These are phyloP conservation scores for Apis laboriosa DNA, from an alignment of 1,140 invertebrate species.

Conservation along the genomic window DNA sequence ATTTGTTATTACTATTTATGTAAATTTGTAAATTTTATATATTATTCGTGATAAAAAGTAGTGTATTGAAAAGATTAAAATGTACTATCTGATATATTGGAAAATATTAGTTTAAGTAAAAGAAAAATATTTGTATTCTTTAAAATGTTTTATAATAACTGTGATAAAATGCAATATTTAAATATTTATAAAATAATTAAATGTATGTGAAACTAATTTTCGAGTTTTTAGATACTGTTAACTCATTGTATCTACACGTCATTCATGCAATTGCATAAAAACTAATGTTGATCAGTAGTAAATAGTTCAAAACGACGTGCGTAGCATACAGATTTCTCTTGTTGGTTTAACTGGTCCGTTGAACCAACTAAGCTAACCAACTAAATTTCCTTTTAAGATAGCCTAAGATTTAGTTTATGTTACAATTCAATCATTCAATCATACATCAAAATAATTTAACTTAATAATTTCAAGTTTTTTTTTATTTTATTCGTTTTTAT, in stretches of 20 bases:
- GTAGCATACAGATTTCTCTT: not conserved
- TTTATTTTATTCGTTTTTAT: not conserved
- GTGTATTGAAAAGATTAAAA: no score
- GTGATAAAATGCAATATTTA: no score
- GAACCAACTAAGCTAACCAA: not conserved
- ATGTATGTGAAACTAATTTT: not conserved
- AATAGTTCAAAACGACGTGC: slow-evolving; percentile 15
- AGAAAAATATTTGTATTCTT: no score
- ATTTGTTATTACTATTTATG: no score
- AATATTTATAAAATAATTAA: not conserved
- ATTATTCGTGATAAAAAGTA: no score
- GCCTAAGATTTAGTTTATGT: not conserved
- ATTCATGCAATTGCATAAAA: not conserved
- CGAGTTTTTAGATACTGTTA: not conserved
- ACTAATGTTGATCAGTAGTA: not conserved
- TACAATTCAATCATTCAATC: not conserved
- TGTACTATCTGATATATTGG: no score
- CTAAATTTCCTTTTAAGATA: slow-evolving; percentile 5
- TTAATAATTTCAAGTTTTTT: not conserved
- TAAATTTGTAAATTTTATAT: no score
- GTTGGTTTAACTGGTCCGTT: slow-evolving; percentile 8
- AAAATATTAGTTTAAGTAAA: no score
- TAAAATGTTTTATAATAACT: no score
- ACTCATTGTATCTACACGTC: not conserved
- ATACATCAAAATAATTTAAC: no score